These are phyloP conservation scores for Pangasius krempfi DNA, from an alignment of 2,797 vertebrate genomes.

Conservation along the genomic window DNA sequence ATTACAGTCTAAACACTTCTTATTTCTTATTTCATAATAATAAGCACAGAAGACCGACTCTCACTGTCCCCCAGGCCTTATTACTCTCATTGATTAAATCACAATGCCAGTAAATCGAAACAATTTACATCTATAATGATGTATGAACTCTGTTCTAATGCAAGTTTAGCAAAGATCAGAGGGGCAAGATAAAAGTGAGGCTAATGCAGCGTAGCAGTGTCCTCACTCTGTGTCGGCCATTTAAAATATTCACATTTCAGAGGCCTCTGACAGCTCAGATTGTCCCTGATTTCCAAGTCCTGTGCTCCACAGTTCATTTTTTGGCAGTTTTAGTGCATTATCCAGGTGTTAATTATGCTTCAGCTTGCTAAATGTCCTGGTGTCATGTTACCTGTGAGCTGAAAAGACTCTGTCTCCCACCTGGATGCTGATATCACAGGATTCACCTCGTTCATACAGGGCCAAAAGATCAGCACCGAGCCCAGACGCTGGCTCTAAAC, in stretches of 20 bases:
- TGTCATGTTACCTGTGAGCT: slow-evolving; percentile 86
- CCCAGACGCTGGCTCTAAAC: slow-evolving; percentile 80
- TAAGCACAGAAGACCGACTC: background rate
- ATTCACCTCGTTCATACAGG: slow-evolving; percentile 80
- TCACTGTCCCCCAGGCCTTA: background rate
- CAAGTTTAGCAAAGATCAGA: background rate
- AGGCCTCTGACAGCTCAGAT: background rate
- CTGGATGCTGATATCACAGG: slow-evolving; percentile 87
- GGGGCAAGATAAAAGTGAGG: background rate
- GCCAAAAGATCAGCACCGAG: slow-evolving; percentile 87
- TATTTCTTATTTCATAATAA: background rate
- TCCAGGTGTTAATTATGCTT: background rate
- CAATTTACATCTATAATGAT: background rate
- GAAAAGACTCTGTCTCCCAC: slow-evolving; percentile 83
- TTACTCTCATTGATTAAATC: background rate
- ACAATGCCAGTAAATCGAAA: background rate
- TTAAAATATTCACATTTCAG: background rate
- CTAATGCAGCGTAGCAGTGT: background rate
- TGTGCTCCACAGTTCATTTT: background rate
- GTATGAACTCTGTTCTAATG: background rate
- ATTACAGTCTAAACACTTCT: background rate
- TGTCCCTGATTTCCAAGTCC: background rate
- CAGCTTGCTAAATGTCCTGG: background rate
- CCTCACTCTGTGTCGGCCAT: background rate
- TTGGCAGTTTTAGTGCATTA: background rate